Evolutionary conservation across 2,113 vertebrate genomes (phyloP).

Genomic region (Paralichthys olivaceus): DNA sequence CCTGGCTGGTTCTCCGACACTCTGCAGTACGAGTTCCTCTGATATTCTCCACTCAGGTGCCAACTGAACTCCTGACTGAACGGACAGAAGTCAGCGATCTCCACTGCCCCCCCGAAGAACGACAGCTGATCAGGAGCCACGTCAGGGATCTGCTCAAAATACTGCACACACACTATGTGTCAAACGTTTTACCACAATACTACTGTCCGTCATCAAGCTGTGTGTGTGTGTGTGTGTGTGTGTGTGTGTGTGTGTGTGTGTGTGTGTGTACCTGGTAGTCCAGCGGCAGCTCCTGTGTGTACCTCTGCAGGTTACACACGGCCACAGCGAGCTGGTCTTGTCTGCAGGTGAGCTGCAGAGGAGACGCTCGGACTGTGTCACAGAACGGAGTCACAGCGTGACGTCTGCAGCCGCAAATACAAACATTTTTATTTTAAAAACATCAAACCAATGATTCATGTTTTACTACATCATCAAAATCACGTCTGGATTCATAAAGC

Average conservation of each 20-base stretch:
- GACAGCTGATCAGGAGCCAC: slow-evolving; percentile 85
- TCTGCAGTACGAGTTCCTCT: slow-evolving; percentile 94
- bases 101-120: slow-evolving; percentile 94
- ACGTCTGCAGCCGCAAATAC: slow-evolving; percentile 75
- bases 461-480: too few species aligned
- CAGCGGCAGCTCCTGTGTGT: slow-evolving; percentile 86
- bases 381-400: slow-evolving; percentile 89
- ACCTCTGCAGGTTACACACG: slow-evolving; percentile 96
- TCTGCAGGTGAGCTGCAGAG: slow-evolving; percentile 95
- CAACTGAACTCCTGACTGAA: slow-evolving; percentile 99
- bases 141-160: slow-evolving; percentile 91
- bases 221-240: slow-evolving; percentile 69
- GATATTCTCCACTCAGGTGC: slow-evolving; percentile 95
- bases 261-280: slow-evolving; percentile 91
- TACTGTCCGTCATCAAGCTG: too few species aligned
- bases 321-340: slow-evolving; percentile 97
- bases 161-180: slow-evolving; percentile 77
- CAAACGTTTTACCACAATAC: too few species aligned
- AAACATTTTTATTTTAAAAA: neutral
- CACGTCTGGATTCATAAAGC: too few species aligned
- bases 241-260: neutral
- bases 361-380: slow-evolving; percentile 89
- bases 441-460: too few species aligned
- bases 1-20: slow-evolving; percentile 92
- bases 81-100: slow-evolving; percentile 97